Conservation (phyloP, 2,888 invertebrate species). For the Smittia aterrima region DNA sequence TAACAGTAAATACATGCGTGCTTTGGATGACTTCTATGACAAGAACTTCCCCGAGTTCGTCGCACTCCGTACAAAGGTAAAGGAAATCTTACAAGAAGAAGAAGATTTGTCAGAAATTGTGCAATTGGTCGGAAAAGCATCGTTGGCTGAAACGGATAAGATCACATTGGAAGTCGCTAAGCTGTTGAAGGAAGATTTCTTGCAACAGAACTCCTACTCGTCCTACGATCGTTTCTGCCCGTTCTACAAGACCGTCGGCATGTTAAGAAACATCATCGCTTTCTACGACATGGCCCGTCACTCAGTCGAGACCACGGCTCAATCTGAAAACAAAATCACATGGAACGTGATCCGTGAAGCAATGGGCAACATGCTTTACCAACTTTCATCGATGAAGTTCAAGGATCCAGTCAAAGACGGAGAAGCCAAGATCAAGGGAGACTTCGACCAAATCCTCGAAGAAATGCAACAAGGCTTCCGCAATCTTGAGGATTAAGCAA, state of each 20-base stretch:
- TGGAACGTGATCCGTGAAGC: slow-evolving; percentile 97
- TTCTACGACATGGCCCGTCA: slow-evolving; percentile 99
- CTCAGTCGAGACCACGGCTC: slow-evolving; percentile 96
- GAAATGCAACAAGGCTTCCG: slow-evolving; percentile 97
- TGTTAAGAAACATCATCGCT: slow-evolving; percentile 96
- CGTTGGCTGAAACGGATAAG: slow-evolving; percentile 97
- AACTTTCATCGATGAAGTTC: slow-evolving; percentile 98
- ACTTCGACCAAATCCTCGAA: slow-evolving; percentile 95
- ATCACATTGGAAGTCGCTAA: slow-evolving; percentile 99
- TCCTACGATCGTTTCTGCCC: slow-evolving; percentile 97
- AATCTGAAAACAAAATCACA: slow-evolving; percentile 98
- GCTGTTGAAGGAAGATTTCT: slow-evolving; percentile 96
- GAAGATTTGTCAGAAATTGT: slow-evolving; percentile 99
- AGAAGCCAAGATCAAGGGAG: slow-evolving; percentile 93
- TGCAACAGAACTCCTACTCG: slow-evolving; percentile 98
- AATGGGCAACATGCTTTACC: slow-evolving; percentile 94
- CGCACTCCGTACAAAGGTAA: slow-evolving; percentile 89
- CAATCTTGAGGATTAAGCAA: slow-evolving; percentile 92
- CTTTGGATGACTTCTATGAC: slow-evolving; percentile 98
- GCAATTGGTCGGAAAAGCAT: slow-evolving; percentile 98
- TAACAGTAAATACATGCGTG: slow-evolving; percentile 94
- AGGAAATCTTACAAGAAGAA: slow-evolving; percentile 96
- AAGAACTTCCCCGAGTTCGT: slow-evolving; percentile 98
- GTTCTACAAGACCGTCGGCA: slow-evolving; percentile 99
- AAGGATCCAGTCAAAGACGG: slow-evolving; percentile 99